Evolutionary conservation across 1,140 invertebrate genomes (phyloP).

Genomic region (Calosoma granatense): DNA sequence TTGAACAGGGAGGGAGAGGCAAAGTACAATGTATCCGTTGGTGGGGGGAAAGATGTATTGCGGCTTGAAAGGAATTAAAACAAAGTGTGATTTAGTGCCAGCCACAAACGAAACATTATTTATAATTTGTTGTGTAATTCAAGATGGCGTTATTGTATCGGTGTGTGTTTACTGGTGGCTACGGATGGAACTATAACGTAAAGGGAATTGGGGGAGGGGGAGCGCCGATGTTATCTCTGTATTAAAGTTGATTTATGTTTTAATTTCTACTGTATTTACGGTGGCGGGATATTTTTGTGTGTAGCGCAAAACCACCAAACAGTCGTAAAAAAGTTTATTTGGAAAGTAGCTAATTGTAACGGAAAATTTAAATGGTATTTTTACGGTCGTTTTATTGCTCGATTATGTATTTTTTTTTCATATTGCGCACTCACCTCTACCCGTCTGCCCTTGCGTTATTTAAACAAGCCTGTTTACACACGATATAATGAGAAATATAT

Average conservation of each 20-base stretch:
- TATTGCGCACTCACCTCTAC: too few species aligned
- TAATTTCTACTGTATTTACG: slow-evolving; percentile 1
- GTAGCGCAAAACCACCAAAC: neutral
- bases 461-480: too few species aligned
- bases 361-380: neutral
- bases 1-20: too few species aligned
- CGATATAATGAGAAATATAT: too few species aligned
- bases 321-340: slow-evolving; percentile 5
- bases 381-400: neutral
- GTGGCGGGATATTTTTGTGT: neutral
- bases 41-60: neutral
- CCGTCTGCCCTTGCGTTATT: too few species aligned
- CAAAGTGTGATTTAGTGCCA: neutral
- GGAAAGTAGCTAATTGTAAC: slow-evolving; percentile 3
- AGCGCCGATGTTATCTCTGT: slow-evolving; percentile 5
- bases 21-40: too few species aligned
- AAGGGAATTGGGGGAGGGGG: too few species aligned
- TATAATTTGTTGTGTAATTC: slow-evolving; percentile 5
- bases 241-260: slow-evolving; percentile 7
- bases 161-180: neutral
- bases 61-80: slow-evolving; percentile 6
- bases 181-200: neutral
- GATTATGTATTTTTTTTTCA: neutral
- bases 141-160: slow-evolving; percentile 5
- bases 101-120: neutral